A percentile compares a stretch with the other conserved stretches of the same genome.
Conservation (phyloP, 2,888 invertebrate species). For the Boloria euphrosyne region DNA sequence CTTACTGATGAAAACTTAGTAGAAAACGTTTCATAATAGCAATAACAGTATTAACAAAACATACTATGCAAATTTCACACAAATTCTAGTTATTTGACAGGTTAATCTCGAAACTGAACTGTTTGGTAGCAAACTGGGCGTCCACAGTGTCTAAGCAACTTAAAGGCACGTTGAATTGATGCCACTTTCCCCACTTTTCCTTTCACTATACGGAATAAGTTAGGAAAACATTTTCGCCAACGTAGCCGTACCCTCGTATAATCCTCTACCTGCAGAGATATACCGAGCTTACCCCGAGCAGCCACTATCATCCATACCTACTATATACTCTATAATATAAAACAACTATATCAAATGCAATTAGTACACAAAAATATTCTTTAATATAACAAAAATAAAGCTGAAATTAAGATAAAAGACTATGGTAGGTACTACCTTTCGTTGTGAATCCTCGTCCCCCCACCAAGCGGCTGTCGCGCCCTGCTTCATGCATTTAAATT, state of each 20-base stretch:
- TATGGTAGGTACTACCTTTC: slow-evolving; percentile 49
- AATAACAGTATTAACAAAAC: no score
- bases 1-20: no score
- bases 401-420: slow-evolving; percentile 40
- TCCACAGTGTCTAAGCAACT: slow-evolving; percentile 24
- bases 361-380: slow-evolving; percentile 37
- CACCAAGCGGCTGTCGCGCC: slow-evolving; percentile 77
- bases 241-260: slow-evolving; percentile 72
- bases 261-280: slow-evolving; percentile 81
- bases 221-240: slow-evolving; percentile 78
- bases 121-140: not conserved
- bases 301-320: slow-evolving; percentile 81
- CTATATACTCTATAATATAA: slow-evolving; percentile 40
- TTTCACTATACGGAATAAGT: slow-evolving; percentile 75
- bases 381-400: not conserved
- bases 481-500: slow-evolving; percentile 84
- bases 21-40: no score
- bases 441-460: slow-evolving; percentile 57
- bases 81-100: not conserved
- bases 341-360: slow-evolving; percentile 40
- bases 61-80: no score
- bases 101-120: not conserved
- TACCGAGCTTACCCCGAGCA: slow-evolving; percentile 77
- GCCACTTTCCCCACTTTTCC: slow-evolving; percentile 78
- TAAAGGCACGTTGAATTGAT: slow-evolving; percentile 48